These are phyloP conservation scores for Prunella strophiata DNA, from an alignment of 2,797 vertebrate genomes.

Conservation along the genomic window DNA sequence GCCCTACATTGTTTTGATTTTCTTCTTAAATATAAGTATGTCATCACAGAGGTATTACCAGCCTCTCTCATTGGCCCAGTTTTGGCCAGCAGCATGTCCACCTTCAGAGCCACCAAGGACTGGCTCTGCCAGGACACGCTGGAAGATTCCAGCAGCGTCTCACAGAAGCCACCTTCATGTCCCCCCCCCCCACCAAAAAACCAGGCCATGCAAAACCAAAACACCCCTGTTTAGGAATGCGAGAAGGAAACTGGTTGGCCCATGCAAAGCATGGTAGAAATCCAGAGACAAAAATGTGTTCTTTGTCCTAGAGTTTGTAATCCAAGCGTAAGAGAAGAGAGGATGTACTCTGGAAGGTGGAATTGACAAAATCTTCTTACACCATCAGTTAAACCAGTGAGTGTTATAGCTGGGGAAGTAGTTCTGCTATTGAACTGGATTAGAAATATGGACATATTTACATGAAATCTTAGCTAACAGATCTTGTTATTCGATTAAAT, in stretches of 20 bases:
- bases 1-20: neutral
- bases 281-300: neutral
- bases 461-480: neutral
- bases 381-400: neutral
- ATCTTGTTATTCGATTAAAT: neutral
- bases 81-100: neutral
- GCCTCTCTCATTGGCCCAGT: neutral
- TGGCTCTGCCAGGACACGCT: too few species aligned
- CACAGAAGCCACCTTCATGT: accelerated
- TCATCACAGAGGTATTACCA: accelerated
- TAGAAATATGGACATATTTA: neutral
- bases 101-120: neutral
- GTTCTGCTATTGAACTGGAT: neutral
- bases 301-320: neutral
- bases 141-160: neutral
- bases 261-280: neutral
- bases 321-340: neutral
- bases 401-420: neutral
- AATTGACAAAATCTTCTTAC: neutral
- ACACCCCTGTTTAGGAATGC: neutral
- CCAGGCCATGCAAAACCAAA: neutral
- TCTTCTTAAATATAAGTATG: neutral
- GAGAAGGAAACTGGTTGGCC: neutral
- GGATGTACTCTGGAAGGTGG: neutral
- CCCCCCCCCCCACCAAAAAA: accelerated